Percentiles rank a stretch among this genome's conserved stretches.
These are phyloP conservation scores for Blastobasis lacticolella DNA, from an alignment of 2,888 invertebrate species.

Conservation along the genomic window DNA sequence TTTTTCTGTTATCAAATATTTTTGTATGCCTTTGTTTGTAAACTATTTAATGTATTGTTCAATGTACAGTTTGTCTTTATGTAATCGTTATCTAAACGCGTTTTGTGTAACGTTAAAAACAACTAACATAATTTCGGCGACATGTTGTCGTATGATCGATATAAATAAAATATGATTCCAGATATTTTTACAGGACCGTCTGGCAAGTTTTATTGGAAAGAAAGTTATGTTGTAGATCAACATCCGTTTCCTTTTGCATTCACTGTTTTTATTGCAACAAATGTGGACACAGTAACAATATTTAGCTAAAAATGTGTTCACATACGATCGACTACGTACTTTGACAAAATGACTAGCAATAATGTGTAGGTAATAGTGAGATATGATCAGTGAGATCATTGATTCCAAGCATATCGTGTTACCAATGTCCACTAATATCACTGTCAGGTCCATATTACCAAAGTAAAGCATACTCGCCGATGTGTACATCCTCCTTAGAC, in stretches of 20 bases:
- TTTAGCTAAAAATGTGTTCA: neutral
- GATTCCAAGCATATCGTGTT: neutral
- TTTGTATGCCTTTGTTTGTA: constrained; percentile 30
- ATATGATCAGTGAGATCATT: no score
- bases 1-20: constrained; percentile 25
- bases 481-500: neutral
- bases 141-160: no score
- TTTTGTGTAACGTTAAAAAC: no score
- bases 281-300: neutral
- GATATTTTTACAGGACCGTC: constrained; percentile 29
- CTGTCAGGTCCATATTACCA: neutral
- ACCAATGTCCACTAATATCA: neutral
- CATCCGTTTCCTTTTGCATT: constrained; percentile 59
- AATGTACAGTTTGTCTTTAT: constrained; percentile 11
- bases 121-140: no score
- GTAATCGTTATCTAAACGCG: constrained; percentile 1
- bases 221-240: constrained; percentile 40
- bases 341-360: no score
- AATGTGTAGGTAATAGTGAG: no score
- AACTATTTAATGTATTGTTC: constrained; percentile 16
- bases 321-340: no score
- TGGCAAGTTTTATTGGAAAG: constrained; percentile 41
- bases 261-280: constrained; percentile 35
- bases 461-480: neutral
- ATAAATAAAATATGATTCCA: constrained; percentile 18